Base-by-base conservation (phyloP, 2,797 vertebrate species). In the Sebastiscus tertius region DNA sequence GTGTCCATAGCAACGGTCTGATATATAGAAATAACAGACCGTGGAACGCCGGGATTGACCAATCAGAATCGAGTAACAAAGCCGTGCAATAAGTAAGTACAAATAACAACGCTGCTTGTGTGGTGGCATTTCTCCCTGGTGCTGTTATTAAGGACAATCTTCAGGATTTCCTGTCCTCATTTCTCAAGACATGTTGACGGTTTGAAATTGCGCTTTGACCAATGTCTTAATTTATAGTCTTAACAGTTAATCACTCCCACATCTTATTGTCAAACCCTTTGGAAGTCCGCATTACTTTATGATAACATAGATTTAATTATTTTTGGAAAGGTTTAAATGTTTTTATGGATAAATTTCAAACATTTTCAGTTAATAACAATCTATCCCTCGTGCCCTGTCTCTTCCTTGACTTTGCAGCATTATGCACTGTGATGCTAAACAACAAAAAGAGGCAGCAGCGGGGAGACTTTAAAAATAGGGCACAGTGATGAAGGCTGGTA, bases 401-500 rank as follows among this genome's bases (percentile, higher is more conserved):
- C 12, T 5, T 29, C 26, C 27, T 67, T 33, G 16, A 39, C 55
- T 75, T 33, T 31, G 26, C 46, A 77, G 46, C 10, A 33, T 22
- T 60, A 36, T 10, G 12, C 9, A 33, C 11, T 31, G 31, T 34
- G 33, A 55, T 6, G 20, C 8, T 33, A 11, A 42, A 34, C 22
- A 63, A 49, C 16, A 58, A 31, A 59, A 46, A 58, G 27, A 29
- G 60, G 31, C 24, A 34, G 69, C 14, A 77, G 10, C 3, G 1
- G 16, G 36, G n/a, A 67, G 65, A 65, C 59, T 34, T 73, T 79
- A 56, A 61, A 64, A 84, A 77, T 63, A 16, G 5, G 14, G 65
- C 39, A 46, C 8, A 31, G 56, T 76, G 63, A 79, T 77, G 75
- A 85, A 82, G 72, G 68, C 79, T 73, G 46, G 12, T 69, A 64